phyloP scores from a whole-genome alignment of 2,888 invertebrate species.

The Synergus umbraculus region DNA sequence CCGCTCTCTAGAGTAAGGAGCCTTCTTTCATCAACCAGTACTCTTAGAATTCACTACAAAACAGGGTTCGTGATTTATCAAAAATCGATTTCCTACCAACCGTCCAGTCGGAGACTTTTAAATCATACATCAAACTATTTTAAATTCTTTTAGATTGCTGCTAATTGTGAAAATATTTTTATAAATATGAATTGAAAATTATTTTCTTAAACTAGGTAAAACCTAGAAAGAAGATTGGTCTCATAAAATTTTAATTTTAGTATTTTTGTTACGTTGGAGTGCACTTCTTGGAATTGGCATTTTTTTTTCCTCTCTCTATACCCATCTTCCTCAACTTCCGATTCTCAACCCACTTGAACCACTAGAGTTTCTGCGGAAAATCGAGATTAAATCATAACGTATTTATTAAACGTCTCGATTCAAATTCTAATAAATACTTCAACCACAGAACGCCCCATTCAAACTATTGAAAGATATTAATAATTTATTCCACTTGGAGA shows the following conservation, averaged over 20 bases:
- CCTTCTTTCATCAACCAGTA: background rate
- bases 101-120: too few species aligned
- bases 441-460: constrained; percentile 33
- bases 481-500: constrained; percentile 22
- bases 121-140: too few species aligned
- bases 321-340: constrained; percentile 22
- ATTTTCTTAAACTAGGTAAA: too few species aligned
- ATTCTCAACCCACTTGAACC: constrained; percentile 21
- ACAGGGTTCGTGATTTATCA: background rate
- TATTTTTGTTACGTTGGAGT: background rate
- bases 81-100: background rate
- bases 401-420: constrained; percentile 66
- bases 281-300: background rate
- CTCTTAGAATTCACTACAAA: background rate
- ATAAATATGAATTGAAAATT: too few species aligned
- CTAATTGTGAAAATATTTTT: too few species aligned
- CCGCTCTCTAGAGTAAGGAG: background rate
- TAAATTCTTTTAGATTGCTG: too few species aligned
- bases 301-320: background rate
- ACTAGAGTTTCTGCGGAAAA: constrained; percentile 44
- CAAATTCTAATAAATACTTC: constrained; percentile 61
- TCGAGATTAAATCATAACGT: constrained; percentile 64
- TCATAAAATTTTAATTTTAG: background rate
- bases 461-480: constrained; percentile 28
- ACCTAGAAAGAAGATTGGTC: background rate